Evolutionary conservation across 2,797 vertebrate genomes (phyloP), one percentile per base, ranked within the genome.

Genomic region (Octomys mimax): DNA sequence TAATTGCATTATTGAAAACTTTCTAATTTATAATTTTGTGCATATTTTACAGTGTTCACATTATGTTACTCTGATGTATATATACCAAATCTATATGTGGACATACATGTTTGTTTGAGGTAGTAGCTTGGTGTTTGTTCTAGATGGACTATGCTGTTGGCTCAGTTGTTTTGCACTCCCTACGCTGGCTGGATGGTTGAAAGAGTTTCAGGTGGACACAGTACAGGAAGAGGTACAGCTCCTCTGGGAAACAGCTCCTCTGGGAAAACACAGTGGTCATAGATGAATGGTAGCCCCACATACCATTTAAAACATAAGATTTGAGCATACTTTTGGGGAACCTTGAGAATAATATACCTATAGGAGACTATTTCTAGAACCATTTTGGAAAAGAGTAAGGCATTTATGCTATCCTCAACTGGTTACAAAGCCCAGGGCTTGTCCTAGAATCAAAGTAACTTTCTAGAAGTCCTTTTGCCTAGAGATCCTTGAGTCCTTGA

Each of bases 371-470:
- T 81, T 90, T 90, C 49, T 70, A 52, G 49, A 79, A 54, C 9
- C 61, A 64, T 46, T 89, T 92, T 90, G 46, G 64, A 57, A 80
- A 92, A 92, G 70, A 87, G 18, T 84, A 90, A 90, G 64, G 64
- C 26, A 70, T 95, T 80, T 81, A 28, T 61, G 18, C 31, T 8
- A 49, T 42, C 42, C 36, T 95, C 33, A 75, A 36, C 26, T 62
- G 42, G 21, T 86, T 77, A 21, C 46, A 86, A 90, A 57, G 19
- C 19, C 22, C 21, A 42, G 81, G 6, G 21, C 10, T 86, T 68
- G 49, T 71, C 70, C 28, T 61, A 46, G 46, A 89, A 87, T 84
- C 84, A 54, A 31, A 92, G 19, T 54, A 70, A 59, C 36, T 71
- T 82, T 78, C 9, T 73, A 83, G 59, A 89, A 80, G 33, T 75